A percentile compares a stretch with the other conserved stretches of the same genome.
Conservation (phyloP, 92 coral and sea anemone species). For the Anthopleura xanthogrammica region DNA sequence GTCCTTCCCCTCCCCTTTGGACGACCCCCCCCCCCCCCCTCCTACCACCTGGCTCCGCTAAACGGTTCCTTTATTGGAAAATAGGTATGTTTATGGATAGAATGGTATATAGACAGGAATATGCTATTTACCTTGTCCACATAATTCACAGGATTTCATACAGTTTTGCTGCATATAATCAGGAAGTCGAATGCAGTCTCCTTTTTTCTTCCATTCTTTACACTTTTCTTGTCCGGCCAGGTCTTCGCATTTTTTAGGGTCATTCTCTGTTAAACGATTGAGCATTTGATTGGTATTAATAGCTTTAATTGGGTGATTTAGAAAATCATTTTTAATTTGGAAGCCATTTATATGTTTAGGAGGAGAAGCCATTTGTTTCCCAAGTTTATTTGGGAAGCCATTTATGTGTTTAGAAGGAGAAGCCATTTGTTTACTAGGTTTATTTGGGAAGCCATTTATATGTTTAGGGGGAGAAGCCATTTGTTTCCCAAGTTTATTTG, state of each 20-base stretch:
- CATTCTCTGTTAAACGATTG: constrained; percentile 8
- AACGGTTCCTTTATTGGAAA: too few species aligned
- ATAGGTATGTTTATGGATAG: not conserved
- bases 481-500: too few species aligned
- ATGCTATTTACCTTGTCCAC: constrained; percentile 46
- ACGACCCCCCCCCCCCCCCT: too few species aligned
- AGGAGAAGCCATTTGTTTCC: not conserved
- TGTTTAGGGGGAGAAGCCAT: too few species aligned
- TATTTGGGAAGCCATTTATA: too few species aligned
- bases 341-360: not conserved
- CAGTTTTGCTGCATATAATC: constrained; percentile 66
- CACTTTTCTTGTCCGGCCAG: not conserved
- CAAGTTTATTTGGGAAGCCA: too few species aligned
- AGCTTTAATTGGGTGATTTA: not conserved
- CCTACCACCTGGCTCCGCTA: too few species aligned
- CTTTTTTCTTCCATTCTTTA: not conserved
- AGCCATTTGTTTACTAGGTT: too few species aligned
- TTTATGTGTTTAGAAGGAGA: too few species aligned
- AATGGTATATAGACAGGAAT: not conserved
- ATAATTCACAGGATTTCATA: constrained; percentile 49
- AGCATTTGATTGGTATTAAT: not conserved
- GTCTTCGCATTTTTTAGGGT: constrained; percentile 32
- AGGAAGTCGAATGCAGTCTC: constrained; percentile 35
- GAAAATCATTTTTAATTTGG: not conserved
- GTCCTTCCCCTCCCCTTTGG: too few species aligned